Evolutionary conservation across 2,113 vertebrate species (phyloP).

Genomic region (Centropristis striata): DNA sequence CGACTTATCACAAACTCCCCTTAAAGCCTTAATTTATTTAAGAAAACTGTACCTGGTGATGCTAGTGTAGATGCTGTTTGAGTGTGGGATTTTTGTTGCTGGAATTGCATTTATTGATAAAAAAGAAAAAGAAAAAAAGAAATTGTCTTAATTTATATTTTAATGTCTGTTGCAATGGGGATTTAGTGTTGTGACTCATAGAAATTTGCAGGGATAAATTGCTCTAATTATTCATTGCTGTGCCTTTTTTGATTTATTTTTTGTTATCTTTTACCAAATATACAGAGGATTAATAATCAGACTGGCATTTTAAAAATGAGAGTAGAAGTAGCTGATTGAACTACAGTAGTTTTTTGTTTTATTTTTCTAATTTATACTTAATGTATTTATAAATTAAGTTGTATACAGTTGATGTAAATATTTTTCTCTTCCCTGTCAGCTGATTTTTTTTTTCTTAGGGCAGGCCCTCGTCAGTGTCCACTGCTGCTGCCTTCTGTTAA

Average conservation of each 20-base stretch:
- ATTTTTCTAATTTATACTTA: conserved; percentile 89
- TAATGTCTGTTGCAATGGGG: conserved; percentile 77
- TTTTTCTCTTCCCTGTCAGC: conserved; percentile 74
- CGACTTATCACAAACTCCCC: conserved; percentile 68
- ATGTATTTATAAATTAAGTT: conserved; percentile 96
- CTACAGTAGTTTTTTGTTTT: conserved; percentile 76
- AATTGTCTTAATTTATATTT: conserved; percentile 90
- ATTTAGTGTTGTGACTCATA: conserved; percentile 57
- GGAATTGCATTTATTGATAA: conserved; percentile 60
- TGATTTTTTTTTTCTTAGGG: conserved; percentile 81
- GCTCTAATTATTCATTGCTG: conserved; percentile 84
- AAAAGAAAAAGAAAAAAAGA: conserved; percentile 2
- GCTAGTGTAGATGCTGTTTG: conserved; percentile 63
- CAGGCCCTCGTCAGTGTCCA: conserved; percentile 88
- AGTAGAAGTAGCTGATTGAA: conserved; percentile 80
- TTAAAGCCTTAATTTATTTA: conserved; percentile 89
- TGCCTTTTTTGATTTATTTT: conserved; percentile 77
- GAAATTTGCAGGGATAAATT: conserved; percentile 77
- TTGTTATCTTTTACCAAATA: conserved; percentile 91
- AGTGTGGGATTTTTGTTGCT: conserved; percentile 72
- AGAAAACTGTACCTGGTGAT: conserved; percentile 82
- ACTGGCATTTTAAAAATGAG: conserved; percentile 78
- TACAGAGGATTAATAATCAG: conserved; percentile 77
- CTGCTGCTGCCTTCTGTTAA: conserved; percentile 60
- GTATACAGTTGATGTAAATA: conserved; percentile 91